Evolutionary conservation across 2,113 vertebrate species (phyloP), one percentile per base, ranked within the genome.

Genomic region (Taurulus bubalis): DNA sequence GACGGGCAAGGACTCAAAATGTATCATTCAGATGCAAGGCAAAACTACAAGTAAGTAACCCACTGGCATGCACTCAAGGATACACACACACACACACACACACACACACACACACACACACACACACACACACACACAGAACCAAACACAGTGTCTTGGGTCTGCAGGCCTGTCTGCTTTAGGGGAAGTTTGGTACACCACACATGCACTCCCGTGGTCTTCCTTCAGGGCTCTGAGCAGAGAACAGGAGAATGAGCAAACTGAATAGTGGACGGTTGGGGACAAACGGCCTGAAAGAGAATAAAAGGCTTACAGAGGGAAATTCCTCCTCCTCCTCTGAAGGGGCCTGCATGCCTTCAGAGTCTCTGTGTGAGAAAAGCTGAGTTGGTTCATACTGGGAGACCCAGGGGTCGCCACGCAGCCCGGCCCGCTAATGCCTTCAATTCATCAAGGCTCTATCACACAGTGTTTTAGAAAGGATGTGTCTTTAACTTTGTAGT

Each of bases 11-110:
- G 98, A 99, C 0, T 99, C 98, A 72, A 98, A 98, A 94, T 99
- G 98, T 92, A 99, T 99, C 90, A 99, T 99, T 90, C 98, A 99
- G 94, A 99, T 99, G 98, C 98, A 99, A 92, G 98, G 98, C 94
- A 99, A 96, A 91, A 97, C 97, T 8, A 99, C 98, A 90, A 98
- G 98, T 99, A 95, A 99, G 98, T 97, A 56, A 8, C 47, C 16
- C 49, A 56, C 56, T 71, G 56, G 65, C 56, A 75, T 8, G 12
- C 72, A 77, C 71, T 32, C 71, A 58, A 47, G 22, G 10, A 49
- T 58, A 53, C 66, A 51, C 62, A 69, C 67, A 73, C 47, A 49
- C 47, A 51, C 49, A 51, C 53, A n/a, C 63, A 58, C 28, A 28
- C 40, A 6, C 66, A 51, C 62, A 69, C 67, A 53, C 66, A 51